Evolutionary conservation across 2,113 vertebrate genomes (phyloP).

Genomic region (Megaceryle maxima): DNA sequence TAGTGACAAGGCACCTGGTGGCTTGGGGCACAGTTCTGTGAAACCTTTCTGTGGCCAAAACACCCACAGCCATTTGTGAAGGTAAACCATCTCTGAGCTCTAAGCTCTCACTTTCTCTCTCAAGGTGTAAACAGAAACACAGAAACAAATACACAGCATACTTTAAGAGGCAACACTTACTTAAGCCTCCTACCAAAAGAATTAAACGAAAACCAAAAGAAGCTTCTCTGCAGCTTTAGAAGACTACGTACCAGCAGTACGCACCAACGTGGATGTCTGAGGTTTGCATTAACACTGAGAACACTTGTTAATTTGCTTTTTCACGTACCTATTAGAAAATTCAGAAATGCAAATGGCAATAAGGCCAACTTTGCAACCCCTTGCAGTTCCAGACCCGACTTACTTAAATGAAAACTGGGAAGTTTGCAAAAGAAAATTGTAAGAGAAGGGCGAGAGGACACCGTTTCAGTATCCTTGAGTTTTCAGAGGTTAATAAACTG

Average conservation of each 20-base stretch:
- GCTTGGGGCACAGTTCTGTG: background rate
- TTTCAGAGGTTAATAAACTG: background rate
- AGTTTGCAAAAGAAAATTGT: background rate
- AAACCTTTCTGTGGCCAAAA: background rate
- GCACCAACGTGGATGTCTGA: fast-evolving
- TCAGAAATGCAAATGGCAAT: background rate
- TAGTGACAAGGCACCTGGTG: fast-evolving
- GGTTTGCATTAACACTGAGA: background rate
- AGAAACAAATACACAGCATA: background rate
- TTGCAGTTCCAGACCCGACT: background rate
- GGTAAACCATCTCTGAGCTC: background rate
- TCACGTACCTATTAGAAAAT: background rate
- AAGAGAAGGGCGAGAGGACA: background rate
- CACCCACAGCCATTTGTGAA: background rate
- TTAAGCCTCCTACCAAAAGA: background rate
- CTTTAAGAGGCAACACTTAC: background rate
- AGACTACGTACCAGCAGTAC: no score
- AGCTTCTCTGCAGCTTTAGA: background rate
- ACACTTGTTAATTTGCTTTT: background rate
- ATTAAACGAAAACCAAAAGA: background rate
- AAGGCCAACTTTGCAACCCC: background rate
- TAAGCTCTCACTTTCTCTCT: background rate
- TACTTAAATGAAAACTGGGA: background rate
- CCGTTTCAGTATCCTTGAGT: background rate
- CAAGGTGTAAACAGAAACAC: background rate